Percentiles rank a stretch among this genome's conserved stretches.
phyloP scores from a whole-genome alignment of 2,797 vertebrate genomes.

The Brotula barbata region DNA sequence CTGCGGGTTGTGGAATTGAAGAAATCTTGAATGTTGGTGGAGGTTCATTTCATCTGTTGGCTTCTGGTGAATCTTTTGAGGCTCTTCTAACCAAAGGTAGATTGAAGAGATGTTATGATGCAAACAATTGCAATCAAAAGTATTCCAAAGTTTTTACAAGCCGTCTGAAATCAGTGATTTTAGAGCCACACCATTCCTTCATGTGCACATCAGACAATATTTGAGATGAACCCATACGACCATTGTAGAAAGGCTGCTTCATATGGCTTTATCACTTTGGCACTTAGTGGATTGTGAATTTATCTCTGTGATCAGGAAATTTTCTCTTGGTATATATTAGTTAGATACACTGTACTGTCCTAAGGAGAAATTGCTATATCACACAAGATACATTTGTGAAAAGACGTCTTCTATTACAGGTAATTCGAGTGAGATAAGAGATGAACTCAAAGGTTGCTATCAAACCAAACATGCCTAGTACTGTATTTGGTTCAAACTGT shows the following conservation, averaged over 20 bases:
- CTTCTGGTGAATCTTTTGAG: no score
- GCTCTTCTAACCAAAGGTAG: neutral
- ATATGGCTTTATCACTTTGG: no score
- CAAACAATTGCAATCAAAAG: slow-evolving; percentile 15
- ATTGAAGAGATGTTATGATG: neutral
- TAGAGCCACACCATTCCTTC: slow-evolving; percentile 8
- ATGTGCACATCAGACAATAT: neutral
- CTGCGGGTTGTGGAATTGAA: neutral
- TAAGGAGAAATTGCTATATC: slow-evolving; percentile 6
- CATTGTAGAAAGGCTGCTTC: no score
- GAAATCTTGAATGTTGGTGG: neutral
- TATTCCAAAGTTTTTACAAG: neutral
- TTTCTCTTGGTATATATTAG: neutral
- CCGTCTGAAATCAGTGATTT: slow-evolving; percentile 9
- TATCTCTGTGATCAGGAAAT: no score
- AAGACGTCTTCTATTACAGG: slow-evolving; percentile 12
- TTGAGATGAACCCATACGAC: slow-evolving; percentile 19
- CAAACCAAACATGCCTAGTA: slow-evolving; percentile 6
- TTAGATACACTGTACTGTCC: neutral
- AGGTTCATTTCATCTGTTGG: no score
- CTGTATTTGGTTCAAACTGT: slow-evolving; percentile 8
- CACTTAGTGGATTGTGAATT: no score
- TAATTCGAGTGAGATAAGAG: no score
- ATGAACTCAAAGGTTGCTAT: no score
- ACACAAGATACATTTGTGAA: slow-evolving; percentile 1